A percentile compares a stretch with the other conserved stretches of the same genome.
phyloP scores from a whole-genome alignment of 2,113 vertebrate genomes.

The Syngnathus floridae region DNA sequence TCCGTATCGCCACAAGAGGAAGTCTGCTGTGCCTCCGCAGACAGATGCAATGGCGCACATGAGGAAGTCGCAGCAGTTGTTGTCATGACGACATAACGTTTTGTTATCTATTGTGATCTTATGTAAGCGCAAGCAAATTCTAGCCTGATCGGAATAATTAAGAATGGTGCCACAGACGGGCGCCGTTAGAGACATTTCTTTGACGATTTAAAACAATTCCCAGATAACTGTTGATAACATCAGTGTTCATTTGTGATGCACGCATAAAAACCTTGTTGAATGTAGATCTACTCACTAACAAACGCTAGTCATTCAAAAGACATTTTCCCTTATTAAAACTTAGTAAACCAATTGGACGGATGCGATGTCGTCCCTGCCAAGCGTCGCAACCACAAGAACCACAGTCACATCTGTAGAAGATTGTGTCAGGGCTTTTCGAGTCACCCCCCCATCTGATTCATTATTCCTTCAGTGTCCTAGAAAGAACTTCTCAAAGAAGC shows the following conservation, averaged over 20 bases:
- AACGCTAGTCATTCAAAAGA: not conserved
- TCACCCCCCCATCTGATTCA: not conserved
- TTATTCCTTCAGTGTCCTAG: not conserved
- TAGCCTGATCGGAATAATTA: not conserved
- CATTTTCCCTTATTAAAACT: not conserved
- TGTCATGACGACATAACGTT: conserved; percentile 28
- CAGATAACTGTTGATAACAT: not conserved
- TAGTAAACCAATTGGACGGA: not conserved
- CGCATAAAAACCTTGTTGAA: not conserved
- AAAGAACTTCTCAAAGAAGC: not conserved
- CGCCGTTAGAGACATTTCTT: too few relatives aligned
- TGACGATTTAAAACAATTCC: not conserved
- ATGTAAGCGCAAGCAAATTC: not conserved
- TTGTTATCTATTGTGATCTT: not conserved
- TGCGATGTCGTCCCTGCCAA: not conserved
- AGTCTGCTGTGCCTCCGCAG: conserved; percentile 18
- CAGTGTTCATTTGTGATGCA: too few relatives aligned
- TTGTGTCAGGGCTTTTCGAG: not conserved
- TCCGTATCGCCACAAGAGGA: conserved; percentile 16
- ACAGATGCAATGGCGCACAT: conserved; percentile 27
- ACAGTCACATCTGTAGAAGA: not conserved
- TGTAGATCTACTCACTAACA: not conserved
- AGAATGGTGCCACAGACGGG: not conserved
- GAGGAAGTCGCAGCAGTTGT: conserved; percentile 30
- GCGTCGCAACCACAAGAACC: not conserved